Conservation (phyloP, 92 coral and sea anemone species). For the Heteractis magnifica region DNA sequence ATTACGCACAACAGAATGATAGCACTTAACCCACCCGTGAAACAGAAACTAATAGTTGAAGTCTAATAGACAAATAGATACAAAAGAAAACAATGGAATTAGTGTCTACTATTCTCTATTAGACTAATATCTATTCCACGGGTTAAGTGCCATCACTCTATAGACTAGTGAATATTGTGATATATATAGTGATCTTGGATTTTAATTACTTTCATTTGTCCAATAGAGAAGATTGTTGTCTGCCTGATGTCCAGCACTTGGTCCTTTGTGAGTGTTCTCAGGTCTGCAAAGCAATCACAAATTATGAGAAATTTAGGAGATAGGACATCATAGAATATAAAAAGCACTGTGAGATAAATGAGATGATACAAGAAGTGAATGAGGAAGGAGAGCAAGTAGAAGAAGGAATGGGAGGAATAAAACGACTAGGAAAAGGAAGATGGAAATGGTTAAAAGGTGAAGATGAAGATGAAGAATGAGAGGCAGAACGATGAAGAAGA, state of each 20-base stretch:
- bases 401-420: neutral
- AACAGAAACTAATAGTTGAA: no score
- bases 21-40: no score
- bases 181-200: neutral
- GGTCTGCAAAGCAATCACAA: conserved; percentile 57
- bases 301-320: neutral
- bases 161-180: neutral
- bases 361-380: no score
- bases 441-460: neutral
- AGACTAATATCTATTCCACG: no score
- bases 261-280: conserved; percentile 92
- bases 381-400: neutral
- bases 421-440: neutral
- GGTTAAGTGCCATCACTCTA: neutral
- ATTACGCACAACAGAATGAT: no score
- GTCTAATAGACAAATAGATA: no score
- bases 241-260: conserved; percentile 76
- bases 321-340: neutral
- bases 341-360: no score
- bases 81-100: no score
- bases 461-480: no score
- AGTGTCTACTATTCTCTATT: no score
- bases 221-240: conserved; percentile 89
- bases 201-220: conserved; percentile 78
- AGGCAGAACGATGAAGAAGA: neutral